phyloP scores from a whole-genome alignment of 2,113 vertebrate species.

The Pomatorhinus ruficollis region DNA sequence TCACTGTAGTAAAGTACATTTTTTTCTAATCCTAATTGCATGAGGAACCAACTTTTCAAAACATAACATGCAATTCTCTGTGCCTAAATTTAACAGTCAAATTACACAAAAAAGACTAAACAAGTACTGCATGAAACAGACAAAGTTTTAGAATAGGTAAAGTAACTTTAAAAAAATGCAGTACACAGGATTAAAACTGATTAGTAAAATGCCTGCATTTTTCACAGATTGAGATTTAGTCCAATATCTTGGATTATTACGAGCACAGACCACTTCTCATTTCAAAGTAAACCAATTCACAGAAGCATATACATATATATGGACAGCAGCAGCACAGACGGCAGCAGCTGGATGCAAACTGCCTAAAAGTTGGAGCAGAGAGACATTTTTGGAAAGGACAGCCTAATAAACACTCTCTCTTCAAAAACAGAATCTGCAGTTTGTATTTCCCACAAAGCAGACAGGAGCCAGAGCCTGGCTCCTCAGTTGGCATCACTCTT shows the following conservation, averaged over 20 bases:
- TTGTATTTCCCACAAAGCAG: background rate
- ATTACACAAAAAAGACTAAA: constrained; percentile 68
- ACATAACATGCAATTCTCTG: constrained; percentile 60
- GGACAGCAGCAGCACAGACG: constrained; percentile 6
- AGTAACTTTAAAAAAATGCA: background rate
- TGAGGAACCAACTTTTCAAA: constrained; percentile 47
- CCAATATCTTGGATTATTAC: background rate
- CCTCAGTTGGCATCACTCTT: background rate
- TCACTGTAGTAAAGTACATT: constrained; percentile 66
- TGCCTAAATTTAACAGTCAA: constrained; percentile 55
- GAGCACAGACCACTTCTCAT: background rate
- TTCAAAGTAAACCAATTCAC: constrained; percentile 17
- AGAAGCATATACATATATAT: background rate
- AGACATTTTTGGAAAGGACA: background rate
- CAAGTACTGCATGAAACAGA: constrained; percentile 74
- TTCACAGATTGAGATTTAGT: constrained; percentile 51
- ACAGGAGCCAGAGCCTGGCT: background rate
- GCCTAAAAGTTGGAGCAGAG: background rate
- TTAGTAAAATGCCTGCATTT: constrained; percentile 66
- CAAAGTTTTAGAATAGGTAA: constrained; percentile 48
- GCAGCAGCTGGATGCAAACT: constrained; percentile 43
- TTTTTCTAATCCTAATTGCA: constrained; percentile 49
- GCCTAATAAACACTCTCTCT: background rate
- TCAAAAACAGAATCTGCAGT: background rate
- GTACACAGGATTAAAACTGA: background rate